Evolutionary conservation across 2,888 invertebrate genomes (phyloP), one percentile per base, ranked within the genome.

Genomic region (Craniophora ligustri): DNA sequence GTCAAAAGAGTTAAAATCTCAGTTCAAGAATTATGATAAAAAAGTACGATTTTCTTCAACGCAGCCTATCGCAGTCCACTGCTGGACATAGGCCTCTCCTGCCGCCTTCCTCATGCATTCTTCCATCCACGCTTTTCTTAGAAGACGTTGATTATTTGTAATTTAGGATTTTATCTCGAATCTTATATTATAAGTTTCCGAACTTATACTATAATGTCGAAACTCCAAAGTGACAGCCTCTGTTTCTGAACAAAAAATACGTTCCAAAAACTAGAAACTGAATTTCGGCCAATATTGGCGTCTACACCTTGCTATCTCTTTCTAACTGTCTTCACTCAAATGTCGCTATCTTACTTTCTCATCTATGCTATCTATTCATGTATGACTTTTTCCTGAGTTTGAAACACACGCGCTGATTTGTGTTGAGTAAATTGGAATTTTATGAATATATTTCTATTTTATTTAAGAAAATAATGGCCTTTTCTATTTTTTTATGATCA

Each of bases 161-260:
- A n/a, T n/a, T n/a, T n/a, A n/a, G 7, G 8, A 21, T 8, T 3
- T 7, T 21, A 8, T 21, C 21, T 21, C 2, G 1, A 8, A 8
- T 8, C 8, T 2, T 2, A 6, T 19, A 1, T 19, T 6, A 1
- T 8, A 7, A 8, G 3, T 21, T 21, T 21, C 8, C 8, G 21
- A 21, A 21, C 21, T 21, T 21, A 21, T 3, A 2, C 2, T 18
- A 3, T 15, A 1, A 39, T 28, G 56, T 50, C 53, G 40, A 53
- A 51, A 44, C 3, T 21, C 13, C 4, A 40, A 45, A 39, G 11
- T 41, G 41, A 14, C 51, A 49, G 11, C 10, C 7, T n/a, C n/a
- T 3, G 18, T 70, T 73, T 55, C 56, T 54, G 39, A 73, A 71
- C 71, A 74, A 57, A 49, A 36, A 1, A 5, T 2, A 26, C 45